phyloP scores from a whole-genome alignment of 2,797 vertebrate species.

The Gobionotothen gibberifrons region DNA sequence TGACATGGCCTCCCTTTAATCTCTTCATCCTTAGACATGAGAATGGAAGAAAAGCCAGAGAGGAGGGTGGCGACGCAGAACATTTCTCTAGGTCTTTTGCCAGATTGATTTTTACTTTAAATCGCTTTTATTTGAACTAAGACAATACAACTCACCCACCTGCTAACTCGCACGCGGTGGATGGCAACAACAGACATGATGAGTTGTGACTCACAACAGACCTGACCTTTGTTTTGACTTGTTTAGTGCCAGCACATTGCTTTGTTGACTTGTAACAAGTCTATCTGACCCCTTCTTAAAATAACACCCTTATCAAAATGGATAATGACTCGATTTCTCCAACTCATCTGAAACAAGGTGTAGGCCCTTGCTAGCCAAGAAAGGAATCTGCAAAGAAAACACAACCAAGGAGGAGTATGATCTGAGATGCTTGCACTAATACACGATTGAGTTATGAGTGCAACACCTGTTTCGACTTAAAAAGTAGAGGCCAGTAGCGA shows the following conservation, averaged over 20 bases:
- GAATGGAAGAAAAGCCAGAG: slow-evolving; percentile 61
- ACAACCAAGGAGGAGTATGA: slow-evolving; percentile 60
- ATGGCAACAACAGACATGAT: slow-evolving; percentile 56
- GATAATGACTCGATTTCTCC: slow-evolving; percentile 58
- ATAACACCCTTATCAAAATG: slow-evolving; percentile 61
- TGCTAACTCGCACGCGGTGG: slow-evolving; percentile 48
- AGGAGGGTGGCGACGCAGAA: slow-evolving; percentile 55
- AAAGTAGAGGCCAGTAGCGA: slow-evolving; percentile 79
- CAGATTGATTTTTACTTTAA: slow-evolving; percentile 76
- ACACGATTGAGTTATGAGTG: slow-evolving; percentile 67
- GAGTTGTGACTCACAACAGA: slow-evolving; percentile 55
- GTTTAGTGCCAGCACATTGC: slow-evolving; percentile 43
- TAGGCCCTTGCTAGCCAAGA: slow-evolving; percentile 54
- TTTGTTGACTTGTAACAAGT: slow-evolving; percentile 48
- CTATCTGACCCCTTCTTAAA: slow-evolving; percentile 57
- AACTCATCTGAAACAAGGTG: slow-evolving; percentile 66
- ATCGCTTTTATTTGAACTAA: slow-evolving; percentile 73
- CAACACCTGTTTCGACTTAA: slow-evolving; percentile 85
- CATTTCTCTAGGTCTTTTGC: slow-evolving; percentile 54
- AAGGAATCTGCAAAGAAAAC: slow-evolving; percentile 82
- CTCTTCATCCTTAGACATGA: slow-evolving; percentile 74
- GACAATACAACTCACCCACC: slow-evolving; percentile 60
- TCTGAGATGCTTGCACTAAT: slow-evolving; percentile 66
- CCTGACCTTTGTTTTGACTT: slow-evolving; percentile 46
- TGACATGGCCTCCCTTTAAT: slow-evolving; percentile 76